These are phyloP conservation scores for Eutrigla gurnardus DNA, from an alignment of 2,797 vertebrate species.

Conservation along the genomic window DNA sequence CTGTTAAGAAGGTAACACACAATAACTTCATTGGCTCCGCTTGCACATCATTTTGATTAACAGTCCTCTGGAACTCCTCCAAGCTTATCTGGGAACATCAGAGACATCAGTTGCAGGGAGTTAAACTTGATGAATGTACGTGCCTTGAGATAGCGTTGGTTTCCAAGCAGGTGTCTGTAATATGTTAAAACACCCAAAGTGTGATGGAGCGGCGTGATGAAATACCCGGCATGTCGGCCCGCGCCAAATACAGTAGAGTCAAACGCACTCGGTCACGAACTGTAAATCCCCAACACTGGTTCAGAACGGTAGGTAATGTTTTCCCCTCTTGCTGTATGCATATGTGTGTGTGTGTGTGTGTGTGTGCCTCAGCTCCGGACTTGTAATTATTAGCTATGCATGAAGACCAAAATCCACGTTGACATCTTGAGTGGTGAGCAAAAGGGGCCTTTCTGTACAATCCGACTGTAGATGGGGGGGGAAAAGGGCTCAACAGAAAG, in stretches of 20 bases:
- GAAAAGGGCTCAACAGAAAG: constrained; percentile 69
- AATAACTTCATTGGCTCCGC: constrained; percentile 63
- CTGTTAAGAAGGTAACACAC: constrained; percentile 66
- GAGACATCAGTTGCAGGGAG: constrained; percentile 74
- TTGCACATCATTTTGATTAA: constrained; percentile 73
- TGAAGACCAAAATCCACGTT: constrained; percentile 94
- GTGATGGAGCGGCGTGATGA: constrained; percentile 64
- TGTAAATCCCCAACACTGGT: constrained; percentile 59
- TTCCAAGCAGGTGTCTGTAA: constrained; percentile 68
- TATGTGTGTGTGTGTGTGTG: constrained; percentile 28
- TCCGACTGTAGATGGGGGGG: constrained; percentile 75
- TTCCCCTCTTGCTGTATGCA: constrained; percentile 26
- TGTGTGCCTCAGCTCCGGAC: constrained; percentile 71
- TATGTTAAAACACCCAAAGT: constrained; percentile 64
- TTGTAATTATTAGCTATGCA: constrained; percentile 97
- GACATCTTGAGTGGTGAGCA: constrained; percentile 94
- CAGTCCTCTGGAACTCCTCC: constrained; percentile 69
- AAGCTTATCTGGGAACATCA: constrained; percentile 74
- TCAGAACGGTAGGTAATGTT: constrained; percentile 57
- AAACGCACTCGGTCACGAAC: constrained; percentile 65
- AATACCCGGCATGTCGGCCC: constrained; percentile 55
- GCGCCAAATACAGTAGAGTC: constrained; percentile 73
- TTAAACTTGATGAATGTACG: constrained; percentile 73
- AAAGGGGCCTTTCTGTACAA: constrained; percentile 88
- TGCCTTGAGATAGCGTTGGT: constrained; percentile 60